Base-by-base conservation (phyloP, 2,888 invertebrate species). In the Mactromeris polynyma region DNA sequence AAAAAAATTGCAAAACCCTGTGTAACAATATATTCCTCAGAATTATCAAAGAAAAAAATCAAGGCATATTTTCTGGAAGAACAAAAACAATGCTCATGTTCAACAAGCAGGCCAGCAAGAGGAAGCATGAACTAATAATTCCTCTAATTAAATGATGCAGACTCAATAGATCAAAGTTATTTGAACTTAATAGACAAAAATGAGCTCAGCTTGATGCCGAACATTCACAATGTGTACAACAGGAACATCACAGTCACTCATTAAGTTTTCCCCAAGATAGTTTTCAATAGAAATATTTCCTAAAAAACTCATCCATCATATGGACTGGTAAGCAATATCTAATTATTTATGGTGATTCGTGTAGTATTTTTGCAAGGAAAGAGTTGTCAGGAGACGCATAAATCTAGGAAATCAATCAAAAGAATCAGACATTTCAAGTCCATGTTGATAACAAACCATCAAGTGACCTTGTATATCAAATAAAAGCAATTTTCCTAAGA, bases 341-440 rank as follows among this genome's bases (percentile, higher is more conserved):
- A 64, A 64, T 64, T 64, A 64, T 64, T 64, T 26, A 64, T 64
- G 58, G 58, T 26, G 26, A 46, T n/a, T n/a, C n/a, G n/a, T 51
- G 19, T 26, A 64, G 58, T 64, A 64, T 64, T 64, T n/a, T n/a
- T 11, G 26, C 11, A 3, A 26, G 58, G 26, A 64, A 64, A 64
- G 58, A 64, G 26, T 64, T 64, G 58, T 64, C 58, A 64, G 58
- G 26, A 26, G 26, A 64, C 11, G 7, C 11, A 64, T 6, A n/a
- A 64, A 26, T 26, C 26, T 64, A n/a, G 58, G 1, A 17, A 46
- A 64, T 64, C 58, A 26, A 64, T 64, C 58, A 64, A 26, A 21
- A 26, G 58, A 64, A 64, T 7, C 58, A n/a, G 14, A 14, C 46
- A 46, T 17, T 17, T 46, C 46, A 4, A 46, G 46, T 46, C 14